phyloP scores from a whole-genome alignment of 2,113 vertebrate species.

The Myrmecophaga tridactyla region DNA sequence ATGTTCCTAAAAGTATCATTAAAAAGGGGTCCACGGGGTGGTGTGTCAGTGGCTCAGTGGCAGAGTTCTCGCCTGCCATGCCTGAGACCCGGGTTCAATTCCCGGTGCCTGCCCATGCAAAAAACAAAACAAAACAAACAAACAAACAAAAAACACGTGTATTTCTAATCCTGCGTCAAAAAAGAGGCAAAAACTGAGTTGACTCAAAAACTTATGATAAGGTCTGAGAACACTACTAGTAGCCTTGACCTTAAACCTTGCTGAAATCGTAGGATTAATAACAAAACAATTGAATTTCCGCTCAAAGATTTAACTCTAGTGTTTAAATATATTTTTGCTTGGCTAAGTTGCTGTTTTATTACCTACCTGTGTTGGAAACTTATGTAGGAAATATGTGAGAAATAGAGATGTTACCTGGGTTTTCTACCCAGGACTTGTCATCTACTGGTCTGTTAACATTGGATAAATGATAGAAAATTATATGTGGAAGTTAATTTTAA shows the following conservation, averaged over 20 bases:
- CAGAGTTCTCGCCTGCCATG: too few species aligned
- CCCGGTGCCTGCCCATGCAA: too few species aligned
- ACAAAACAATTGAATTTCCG: background rate
- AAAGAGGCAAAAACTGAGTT: background rate
- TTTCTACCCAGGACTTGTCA: background rate
- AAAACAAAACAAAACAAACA: too few species aligned
- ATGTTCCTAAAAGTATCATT: background rate
- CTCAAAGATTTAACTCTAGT: background rate
- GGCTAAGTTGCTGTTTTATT: background rate
- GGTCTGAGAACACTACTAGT: background rate
- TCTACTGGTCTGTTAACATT: background rate
- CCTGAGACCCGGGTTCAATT: too few species aligned
- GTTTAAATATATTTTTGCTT: background rate
- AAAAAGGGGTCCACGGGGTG: background rate
- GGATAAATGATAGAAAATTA: background rate
- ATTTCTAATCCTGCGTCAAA: constrained; percentile 11
- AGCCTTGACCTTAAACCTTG: background rate
- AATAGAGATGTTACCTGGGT: background rate
- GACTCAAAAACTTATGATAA: background rate
- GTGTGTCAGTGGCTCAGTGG: too few species aligned
- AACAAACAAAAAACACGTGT: too few species aligned
- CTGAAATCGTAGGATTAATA: background rate
- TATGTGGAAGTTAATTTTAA: background rate
- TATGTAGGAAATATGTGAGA: background rate
- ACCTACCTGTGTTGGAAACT: background rate